Conservation (phyloP, 1,140 invertebrate species). For the Hirudo medicinalis region DNA sequence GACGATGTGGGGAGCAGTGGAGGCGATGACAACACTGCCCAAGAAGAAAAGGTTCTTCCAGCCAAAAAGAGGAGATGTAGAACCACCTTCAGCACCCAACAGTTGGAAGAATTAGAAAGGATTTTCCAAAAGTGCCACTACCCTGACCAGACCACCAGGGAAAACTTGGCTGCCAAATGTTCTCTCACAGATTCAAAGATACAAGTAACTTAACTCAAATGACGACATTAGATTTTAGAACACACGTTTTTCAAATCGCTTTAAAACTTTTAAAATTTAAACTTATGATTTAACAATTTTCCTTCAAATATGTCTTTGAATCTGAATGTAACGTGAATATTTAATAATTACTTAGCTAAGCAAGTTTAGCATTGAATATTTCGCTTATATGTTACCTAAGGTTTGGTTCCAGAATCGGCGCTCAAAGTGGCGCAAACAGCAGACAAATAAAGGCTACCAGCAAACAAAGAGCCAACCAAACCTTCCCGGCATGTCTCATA, state of each 20-base stretch:
- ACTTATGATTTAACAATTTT: background rate
- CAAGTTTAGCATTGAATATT: background rate
- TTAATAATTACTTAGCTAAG: background rate
- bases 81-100: constrained; percentile 85
- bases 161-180: constrained; percentile 57
- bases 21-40: background rate
- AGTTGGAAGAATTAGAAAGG: constrained; percentile 76
- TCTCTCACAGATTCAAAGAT: constrained; percentile 25
- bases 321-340: background rate
- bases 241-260: background rate
- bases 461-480: background rate
- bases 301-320: background rate
- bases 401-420: constrained; percentile 49
- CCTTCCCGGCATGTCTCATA: background rate
- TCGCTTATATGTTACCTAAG: constrained; percentile 28
- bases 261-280: background rate
- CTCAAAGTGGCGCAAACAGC: constrained; percentile 58
- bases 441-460: background rate
- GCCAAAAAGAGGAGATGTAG: constrained; percentile 81
- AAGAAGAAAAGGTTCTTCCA: constrained; percentile 40
- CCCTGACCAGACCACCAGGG: constrained; percentile 81
- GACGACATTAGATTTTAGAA: background rate
- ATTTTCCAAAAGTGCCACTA: constrained; percentile 85
- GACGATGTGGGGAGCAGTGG: background rate
- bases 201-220: constrained; percentile 21